These are phyloP conservation scores for Drosophila oshimai DNA, from an alignment of 1,140 invertebrate species.

Conservation along the genomic window DNA sequence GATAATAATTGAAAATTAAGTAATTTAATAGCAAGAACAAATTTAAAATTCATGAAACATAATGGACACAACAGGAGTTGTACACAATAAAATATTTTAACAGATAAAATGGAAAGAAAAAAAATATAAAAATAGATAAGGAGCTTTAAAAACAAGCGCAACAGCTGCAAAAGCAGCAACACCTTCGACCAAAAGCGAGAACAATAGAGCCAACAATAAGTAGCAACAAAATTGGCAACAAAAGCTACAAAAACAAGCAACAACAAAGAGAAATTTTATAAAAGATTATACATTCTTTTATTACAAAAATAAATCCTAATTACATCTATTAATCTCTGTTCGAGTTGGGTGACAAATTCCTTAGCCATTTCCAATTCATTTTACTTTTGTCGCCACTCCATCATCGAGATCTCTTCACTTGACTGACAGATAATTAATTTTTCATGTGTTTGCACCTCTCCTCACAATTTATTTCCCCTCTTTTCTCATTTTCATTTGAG, in stretches of 20 bases:
- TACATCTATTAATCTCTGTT: conserved; percentile 14
- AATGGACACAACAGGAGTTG: too few relatives aligned
- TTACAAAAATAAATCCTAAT: conserved; percentile 14
- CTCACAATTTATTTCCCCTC: not conserved
- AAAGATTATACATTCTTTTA: not conserved
- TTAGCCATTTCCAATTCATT: not conserved
- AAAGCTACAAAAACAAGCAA: not conserved
- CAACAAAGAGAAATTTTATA: not conserved
- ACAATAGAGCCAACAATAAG: too few relatives aligned
- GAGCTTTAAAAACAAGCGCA: too few relatives aligned
- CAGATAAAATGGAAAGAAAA: too few relatives aligned
- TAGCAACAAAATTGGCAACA: conserved; percentile 12
- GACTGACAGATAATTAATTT: conserved; percentile 58
- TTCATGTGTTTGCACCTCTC: conserved; percentile 26
- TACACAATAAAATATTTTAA: too few relatives aligned
- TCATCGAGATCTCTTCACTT: conserved; percentile 1
- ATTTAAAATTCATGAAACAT: too few relatives aligned
- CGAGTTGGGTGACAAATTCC: conserved; percentile 15
- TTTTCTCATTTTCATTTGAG: not conserved
- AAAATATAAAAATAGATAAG: too few relatives aligned
- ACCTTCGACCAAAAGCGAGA: not conserved
- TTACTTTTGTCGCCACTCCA: not conserved
- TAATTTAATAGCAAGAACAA: too few relatives aligned
- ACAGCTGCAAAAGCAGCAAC: too few relatives aligned
- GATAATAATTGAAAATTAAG: too few relatives aligned